A percentile compares a stretch with the other conserved stretches of the same genome.
These are phyloP conservation scores for Paratilapia polleni DNA, from an alignment of 2,113 vertebrate species.

Conservation along the genomic window DNA sequence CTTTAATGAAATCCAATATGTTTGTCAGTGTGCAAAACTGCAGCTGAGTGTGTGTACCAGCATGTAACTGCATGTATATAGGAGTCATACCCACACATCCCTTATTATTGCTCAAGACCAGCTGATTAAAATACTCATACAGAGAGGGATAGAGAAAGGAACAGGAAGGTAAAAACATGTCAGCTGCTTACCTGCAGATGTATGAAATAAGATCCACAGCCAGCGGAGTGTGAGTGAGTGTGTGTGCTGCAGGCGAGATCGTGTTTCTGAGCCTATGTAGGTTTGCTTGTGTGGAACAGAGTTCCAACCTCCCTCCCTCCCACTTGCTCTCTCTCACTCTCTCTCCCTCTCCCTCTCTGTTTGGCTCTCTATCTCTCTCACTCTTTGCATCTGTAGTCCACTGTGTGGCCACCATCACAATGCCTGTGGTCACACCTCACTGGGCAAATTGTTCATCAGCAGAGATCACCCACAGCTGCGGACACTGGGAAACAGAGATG, in stretches of 20 bases:
- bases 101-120: constrained; percentile 9
- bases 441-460: constrained; percentile 78
- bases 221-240: constrained; percentile 50
- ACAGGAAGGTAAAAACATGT: constrained; percentile 8
- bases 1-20: not conserved
- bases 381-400: constrained; percentile 69
- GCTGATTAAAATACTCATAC: constrained; percentile 26
- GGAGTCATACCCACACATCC: constrained; percentile 25
- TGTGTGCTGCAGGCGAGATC: constrained; percentile 61
- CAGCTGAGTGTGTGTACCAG: constrained; percentile 15
- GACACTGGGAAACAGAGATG: constrained; percentile 38
- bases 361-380: constrained; percentile 43
- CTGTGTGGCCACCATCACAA: constrained; percentile 72
- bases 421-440: constrained; percentile 78
- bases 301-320: constrained; percentile 67
- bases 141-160: not conserved
- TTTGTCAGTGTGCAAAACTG: constrained; percentile 18
- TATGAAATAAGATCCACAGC: constrained; percentile 58
- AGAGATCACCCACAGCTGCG: constrained; percentile 38
- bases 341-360: constrained; percentile 35
- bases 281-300: constrained; percentile 67
- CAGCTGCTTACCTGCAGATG: constrained; percentile 67
- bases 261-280: constrained; percentile 66
- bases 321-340: constrained; percentile 20
- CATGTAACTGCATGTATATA: constrained; percentile 16